Evolutionary conservation across 37 sponge, comb jelly and placozoan genomes (phyloP).

Genomic region (Aphrocallistes beatrix): DNA sequence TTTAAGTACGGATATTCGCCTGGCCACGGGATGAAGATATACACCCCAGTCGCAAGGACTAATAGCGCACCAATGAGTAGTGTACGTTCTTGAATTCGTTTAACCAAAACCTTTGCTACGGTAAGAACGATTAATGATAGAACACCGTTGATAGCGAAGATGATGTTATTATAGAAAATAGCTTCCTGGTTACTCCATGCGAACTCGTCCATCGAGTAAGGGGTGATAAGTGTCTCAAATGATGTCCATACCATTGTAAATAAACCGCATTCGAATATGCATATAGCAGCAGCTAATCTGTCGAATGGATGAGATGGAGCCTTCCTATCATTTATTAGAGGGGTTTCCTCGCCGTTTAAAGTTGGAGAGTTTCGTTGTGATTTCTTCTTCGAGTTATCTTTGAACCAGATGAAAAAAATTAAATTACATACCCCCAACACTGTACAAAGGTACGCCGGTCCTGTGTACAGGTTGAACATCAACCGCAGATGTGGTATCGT

Average conservation of each 20-base stretch:
- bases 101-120: neutral
- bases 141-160: neutral
- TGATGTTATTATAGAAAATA: neutral
- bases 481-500: neutral
- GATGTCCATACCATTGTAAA: neutral
- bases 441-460: neutral
- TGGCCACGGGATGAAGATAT: neutral
- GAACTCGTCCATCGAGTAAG: constrained; percentile 12
- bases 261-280: neutral
- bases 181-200: constrained; percentile 1
- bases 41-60: neutral
- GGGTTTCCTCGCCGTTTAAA: neutral
- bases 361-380: neutral
- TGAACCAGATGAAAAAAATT: constrained; percentile 5
- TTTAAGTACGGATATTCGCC: neutral
- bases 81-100: neutral
- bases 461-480: neutral
- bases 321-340: neutral
- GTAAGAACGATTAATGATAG: neutral
- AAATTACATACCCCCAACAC: neutral
- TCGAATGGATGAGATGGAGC: neutral
- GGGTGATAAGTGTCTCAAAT: neutral
- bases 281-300: neutral
- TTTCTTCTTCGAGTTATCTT: neutral
- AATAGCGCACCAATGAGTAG: neutral